phyloP scores from a whole-genome alignment of 2,113 vertebrate genomes.

The Callionymus lyra region DNA sequence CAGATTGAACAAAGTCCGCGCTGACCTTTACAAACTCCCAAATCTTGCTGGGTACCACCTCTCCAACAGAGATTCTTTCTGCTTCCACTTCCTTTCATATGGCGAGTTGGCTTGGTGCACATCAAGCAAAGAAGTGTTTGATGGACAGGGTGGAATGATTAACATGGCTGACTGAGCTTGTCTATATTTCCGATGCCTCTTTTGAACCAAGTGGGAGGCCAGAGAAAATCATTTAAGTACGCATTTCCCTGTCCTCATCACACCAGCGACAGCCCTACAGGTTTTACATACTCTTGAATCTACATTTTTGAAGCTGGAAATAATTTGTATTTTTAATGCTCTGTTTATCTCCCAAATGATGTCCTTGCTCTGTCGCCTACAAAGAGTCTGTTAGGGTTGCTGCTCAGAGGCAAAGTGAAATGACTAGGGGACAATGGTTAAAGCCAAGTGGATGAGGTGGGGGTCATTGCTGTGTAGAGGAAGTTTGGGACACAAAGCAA shows the following conservation, averaged over 20 bases:
- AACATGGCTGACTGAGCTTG: constrained; percentile 73
- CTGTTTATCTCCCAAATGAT: constrained; percentile 33
- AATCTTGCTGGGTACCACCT: constrained; percentile 75
- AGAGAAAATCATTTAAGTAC: constrained; percentile 52
- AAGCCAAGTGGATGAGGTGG: constrained; percentile 43
- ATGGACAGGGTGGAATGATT: constrained; percentile 71
- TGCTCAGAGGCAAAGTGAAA: constrained; percentile 50
- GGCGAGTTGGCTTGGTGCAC: constrained; percentile 48
- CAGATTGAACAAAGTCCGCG: constrained; percentile 91
- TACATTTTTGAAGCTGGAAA: no score
- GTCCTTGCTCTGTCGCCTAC: constrained; percentile 46
- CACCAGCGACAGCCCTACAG: constrained; percentile 21
- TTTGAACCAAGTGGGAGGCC: constrained; percentile 42
- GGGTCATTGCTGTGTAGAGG: constrained; percentile 16
- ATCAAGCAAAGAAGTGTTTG: constrained; percentile 52
- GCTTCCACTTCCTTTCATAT: constrained; percentile 75
- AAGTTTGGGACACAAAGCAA: constrained; percentile 46
- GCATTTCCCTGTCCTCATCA: constrained; percentile 37
- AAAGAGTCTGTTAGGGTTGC: constrained; percentile 40
- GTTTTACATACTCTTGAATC: no score
- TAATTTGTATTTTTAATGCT: constrained; percentile 8
- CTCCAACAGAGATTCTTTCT: constrained; percentile 40
- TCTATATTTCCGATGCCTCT: constrained; percentile 69
- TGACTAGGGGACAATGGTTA: constrained; percentile 35
- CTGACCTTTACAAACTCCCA: constrained; percentile 89